These are phyloP conservation scores for Drosophila seguyi DNA, from an alignment of 1,140 invertebrate genomes.

Conservation along the genomic window DNA sequence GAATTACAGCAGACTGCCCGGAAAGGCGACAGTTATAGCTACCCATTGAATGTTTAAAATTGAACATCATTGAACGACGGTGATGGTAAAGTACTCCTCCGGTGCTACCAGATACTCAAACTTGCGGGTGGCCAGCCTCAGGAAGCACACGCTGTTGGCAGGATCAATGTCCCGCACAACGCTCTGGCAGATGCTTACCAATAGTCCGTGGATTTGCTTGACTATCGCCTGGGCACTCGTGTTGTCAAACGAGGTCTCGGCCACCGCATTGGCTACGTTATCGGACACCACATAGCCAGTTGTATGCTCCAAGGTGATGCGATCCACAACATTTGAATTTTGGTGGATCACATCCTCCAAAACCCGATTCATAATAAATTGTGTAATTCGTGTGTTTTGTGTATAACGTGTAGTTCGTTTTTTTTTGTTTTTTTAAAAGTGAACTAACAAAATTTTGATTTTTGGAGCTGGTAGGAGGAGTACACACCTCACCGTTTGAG, in stretches of 20 bases:
- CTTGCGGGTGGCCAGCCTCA: constrained; percentile 74
- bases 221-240: constrained; percentile 70
- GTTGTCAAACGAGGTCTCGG: constrained; percentile 73
- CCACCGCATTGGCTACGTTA: constrained; percentile 58
- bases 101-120: constrained; percentile 77
- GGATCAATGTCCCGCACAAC: constrained; percentile 73
- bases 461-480: background rate
- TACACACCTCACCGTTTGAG: background rate
- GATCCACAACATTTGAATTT: constrained; percentile 56
- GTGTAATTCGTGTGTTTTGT: background rate
- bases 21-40: background rate
- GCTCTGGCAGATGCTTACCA: constrained; percentile 63
- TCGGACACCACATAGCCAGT: constrained; percentile 71
- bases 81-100: constrained; percentile 76
- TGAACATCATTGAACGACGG: constrained; percentile 65
- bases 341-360: constrained; percentile 64
- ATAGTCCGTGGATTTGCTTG: constrained; percentile 60
- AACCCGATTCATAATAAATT: constrained; percentile 55
- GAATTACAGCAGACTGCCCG: no score
- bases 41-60: no score
- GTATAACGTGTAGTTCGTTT: no score
- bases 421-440: background rate
- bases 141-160: constrained; percentile 60
- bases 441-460: background rate
- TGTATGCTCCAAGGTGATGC: constrained; percentile 65